Evolutionary conservation across 2,113 vertebrate genomes (phyloP).

Genomic region (Pelobates fuscus): DNA sequence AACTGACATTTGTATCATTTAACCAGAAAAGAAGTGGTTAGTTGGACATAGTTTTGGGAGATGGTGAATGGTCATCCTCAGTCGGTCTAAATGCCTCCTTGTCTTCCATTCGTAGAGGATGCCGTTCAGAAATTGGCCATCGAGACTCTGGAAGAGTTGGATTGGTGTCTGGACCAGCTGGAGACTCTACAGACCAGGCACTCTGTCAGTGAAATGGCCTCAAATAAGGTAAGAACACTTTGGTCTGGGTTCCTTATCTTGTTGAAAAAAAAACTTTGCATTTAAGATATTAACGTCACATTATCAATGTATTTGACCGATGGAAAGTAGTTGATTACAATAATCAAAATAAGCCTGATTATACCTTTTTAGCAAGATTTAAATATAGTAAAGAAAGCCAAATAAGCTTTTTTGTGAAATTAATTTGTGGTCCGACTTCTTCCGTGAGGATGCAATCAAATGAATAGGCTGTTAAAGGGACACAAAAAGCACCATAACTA

Average conservation of each 20-base stretch:
- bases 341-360: too few relatives aligned
- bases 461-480: too few relatives aligned
- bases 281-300: too few relatives aligned
- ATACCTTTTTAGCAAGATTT: too few relatives aligned
- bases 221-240: constrained; percentile 71
- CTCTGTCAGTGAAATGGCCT: constrained; percentile 82
- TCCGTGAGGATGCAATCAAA: too few relatives aligned
- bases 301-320: too few relatives aligned
- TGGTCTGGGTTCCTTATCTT: neutral
- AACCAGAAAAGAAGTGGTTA: neutral
- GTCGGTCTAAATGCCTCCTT: constrained; percentile 27
- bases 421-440: too few relatives aligned
- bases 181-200: constrained; percentile 87
- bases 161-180: constrained; percentile 95
- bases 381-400: too few relatives aligned
- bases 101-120: constrained; percentile 74
- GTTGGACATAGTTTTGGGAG: neutral
- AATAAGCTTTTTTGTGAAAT: too few relatives aligned
- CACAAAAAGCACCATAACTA: too few relatives aligned
- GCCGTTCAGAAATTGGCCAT: constrained; percentile 79
- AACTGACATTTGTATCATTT: neutral
- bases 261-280: neutral
- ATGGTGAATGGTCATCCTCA: neutral
- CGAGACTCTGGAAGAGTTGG: constrained; percentile 90
- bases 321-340: too few relatives aligned